A percentile compares a stretch with the other conserved stretches of the same genome.
Evolutionary conservation across 2,113 vertebrate species (phyloP).

Genomic region (Amblyornis subalaris): DNA sequence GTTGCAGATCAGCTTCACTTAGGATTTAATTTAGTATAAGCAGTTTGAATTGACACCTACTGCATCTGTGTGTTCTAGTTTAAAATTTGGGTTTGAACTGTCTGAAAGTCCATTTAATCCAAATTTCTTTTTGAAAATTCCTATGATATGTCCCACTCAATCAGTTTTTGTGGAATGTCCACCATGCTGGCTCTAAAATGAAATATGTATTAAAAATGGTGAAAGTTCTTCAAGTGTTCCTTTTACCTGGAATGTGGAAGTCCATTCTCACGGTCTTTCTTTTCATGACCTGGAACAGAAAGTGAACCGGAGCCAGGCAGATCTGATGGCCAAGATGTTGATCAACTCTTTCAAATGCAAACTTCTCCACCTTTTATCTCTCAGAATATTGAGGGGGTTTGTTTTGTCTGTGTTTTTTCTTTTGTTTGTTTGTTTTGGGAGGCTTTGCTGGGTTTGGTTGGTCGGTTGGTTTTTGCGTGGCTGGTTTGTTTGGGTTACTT

Average conservation of each 20-base stretch:
- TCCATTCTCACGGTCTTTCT: neutral
- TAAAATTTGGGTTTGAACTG: neutral
- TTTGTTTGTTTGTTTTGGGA: neutral
- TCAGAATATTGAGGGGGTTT: neutral
- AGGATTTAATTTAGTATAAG: neutral
- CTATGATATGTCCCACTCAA: neutral
- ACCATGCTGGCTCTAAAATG: neutral
- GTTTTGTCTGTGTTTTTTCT: fast-evolving
- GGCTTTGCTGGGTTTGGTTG: fast-evolving
- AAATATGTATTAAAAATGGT: neutral
- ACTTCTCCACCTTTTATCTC: neutral
- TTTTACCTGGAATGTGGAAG: neutral
- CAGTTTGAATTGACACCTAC: neutral
- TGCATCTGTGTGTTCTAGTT: neutral
- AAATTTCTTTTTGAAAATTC: neutral
- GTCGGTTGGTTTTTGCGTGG: neutral
- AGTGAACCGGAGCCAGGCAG: neutral
- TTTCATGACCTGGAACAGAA: neutral
- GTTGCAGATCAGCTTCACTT: neutral
- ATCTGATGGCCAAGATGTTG: neutral
- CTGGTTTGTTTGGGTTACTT: neutral
- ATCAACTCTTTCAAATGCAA: neutral
- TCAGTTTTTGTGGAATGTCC: neutral
- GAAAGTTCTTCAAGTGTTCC: neutral
- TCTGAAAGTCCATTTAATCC: neutral